Evolutionary conservation across 2,797 vertebrate genomes (phyloP), one percentile per base, ranked within the genome.

Genomic region (Liparis tanakae): DNA sequence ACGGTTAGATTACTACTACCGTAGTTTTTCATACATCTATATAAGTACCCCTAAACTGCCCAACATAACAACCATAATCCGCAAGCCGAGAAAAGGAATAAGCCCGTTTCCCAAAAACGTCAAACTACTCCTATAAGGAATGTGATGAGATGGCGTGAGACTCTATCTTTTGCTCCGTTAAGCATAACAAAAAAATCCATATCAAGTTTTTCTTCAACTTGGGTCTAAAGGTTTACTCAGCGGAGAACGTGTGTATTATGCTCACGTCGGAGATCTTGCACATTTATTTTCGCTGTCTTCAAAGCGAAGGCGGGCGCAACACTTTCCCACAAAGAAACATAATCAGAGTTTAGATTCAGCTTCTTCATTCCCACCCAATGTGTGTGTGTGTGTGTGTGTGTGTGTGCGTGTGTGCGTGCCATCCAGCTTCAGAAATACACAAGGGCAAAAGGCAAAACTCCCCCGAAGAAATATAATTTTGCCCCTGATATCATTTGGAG

Each of bases 231-330:
- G 30, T 79, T 74, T 61, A 65, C 67, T 82, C 71, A 76, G 69
- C 81, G 68, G 58, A 71, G 46, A 75, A 56, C 30, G 33, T 30
- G 66, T 30, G 25, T 72, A 83, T 90, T 84, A 82, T 55, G 36
- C 70, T 83, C 71, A 82, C 70, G 72, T 76, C 36, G 77, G 80
- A 81, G 77, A 82, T 60, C 4, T 64, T 59, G 33, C 67, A 80
- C 62, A 44, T 86, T 85, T 91, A 59, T 83, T 88, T 87, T 87
- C 56, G 71, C 34, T 73, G 66, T 73, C 72, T 81, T 82, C 72
- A 87, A 80, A 89, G 79, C 66, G 50, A 82, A 76, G 65, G 72
- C 69, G 80, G 65, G 37, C 0, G 44, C 54, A 72, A 87, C 25
- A 75, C 64, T 67, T 78, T 87, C 84, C 71, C 71, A 76, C 71